Conservation (phyloP, 1,140 invertebrate genomes). For the Lepidotrigona ventralis region DNA sequence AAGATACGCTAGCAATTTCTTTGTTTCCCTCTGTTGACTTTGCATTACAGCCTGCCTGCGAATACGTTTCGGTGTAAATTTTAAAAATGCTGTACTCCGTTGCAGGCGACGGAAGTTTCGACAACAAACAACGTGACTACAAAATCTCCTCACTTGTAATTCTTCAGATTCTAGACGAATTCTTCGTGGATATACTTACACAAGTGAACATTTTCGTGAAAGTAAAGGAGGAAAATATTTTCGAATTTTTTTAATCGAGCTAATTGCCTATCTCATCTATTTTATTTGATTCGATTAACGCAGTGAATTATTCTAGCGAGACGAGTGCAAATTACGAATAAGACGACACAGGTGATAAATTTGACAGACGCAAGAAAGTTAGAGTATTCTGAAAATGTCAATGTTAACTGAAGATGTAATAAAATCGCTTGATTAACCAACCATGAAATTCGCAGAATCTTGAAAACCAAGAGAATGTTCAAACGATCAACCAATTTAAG, state of each 20-base stretch:
- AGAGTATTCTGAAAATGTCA: background rate
- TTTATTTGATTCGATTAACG: background rate
- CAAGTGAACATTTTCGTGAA: background rate
- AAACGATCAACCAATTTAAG: background rate
- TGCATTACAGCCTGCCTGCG: background rate
- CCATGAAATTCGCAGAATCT: background rate
- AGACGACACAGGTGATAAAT: background rate
- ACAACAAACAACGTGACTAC: background rate
- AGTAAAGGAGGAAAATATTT: background rate
- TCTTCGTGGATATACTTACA: background rate
- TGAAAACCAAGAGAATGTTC: background rate
- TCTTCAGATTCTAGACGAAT: background rate
- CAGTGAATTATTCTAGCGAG: background rate
- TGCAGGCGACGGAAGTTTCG: background rate
- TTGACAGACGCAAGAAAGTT: no score
- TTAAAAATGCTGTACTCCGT: background rate
- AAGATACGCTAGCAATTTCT: background rate
- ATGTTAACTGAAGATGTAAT: background rate
- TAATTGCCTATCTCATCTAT: background rate
- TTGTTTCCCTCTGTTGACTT: background rate
- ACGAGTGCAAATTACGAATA: background rate
- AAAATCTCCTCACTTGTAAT: background rate
- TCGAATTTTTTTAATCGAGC: background rate
- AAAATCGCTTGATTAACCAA: background rate
- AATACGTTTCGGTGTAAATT: background rate